Evolutionary conservation across 2,113 vertebrate species (phyloP).

Genomic region (Rhombomys opimus): DNA sequence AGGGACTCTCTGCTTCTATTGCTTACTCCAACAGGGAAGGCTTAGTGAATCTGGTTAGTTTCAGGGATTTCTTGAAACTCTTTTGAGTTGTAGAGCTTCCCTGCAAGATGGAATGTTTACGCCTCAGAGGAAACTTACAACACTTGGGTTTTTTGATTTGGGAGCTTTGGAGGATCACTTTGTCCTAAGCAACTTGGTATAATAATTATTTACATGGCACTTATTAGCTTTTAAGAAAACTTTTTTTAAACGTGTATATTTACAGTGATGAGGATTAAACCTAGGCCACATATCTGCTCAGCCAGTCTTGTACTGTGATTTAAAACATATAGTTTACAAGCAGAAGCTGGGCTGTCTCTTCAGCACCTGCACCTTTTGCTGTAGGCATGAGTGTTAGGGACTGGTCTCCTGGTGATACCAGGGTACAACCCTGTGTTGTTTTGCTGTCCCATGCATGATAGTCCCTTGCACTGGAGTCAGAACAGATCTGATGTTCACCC

Average conservation of each 20-base stretch:
- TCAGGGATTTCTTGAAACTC: background rate
- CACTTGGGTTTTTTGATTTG: background rate
- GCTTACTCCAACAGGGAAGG: background rate
- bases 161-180: background rate
- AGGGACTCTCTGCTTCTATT: background rate
- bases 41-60: background rate
- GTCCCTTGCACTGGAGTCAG: background rate
- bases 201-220: background rate
- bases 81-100: background rate
- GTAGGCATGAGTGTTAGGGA: background rate
- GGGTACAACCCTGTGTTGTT: background rate
- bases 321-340: background rate
- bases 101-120: background rate
- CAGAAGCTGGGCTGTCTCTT: background rate
- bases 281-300: background rate
- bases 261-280: background rate
- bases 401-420: background rate
- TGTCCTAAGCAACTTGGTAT: background rate
- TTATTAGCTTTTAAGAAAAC: background rate
- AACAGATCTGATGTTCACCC: background rate
- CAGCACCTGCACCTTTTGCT: background rate
- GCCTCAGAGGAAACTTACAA: background rate
- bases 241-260: background rate
- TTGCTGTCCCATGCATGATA: background rate
- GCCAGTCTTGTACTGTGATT: background rate